A percentile compares a stretch with the other conserved stretches of the same genome.
These are phyloP conservation scores for Parelbella ahira DNA, from an alignment of 2,888 invertebrate genomes.

Conservation along the genomic window DNA sequence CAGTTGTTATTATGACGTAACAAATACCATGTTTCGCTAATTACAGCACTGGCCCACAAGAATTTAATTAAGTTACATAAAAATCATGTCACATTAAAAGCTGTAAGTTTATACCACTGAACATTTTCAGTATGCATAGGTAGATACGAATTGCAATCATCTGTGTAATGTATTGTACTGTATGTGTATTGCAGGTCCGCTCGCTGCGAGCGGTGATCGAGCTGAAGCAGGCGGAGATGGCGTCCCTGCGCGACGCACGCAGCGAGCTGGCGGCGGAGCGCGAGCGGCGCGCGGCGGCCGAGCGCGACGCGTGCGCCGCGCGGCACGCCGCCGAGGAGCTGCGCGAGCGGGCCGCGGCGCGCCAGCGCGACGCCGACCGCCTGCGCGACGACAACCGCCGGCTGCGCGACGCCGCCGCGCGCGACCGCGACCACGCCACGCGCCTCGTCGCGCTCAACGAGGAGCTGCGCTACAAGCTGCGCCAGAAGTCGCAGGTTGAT, in stretches of 20 bases:
- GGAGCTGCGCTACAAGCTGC: conserved; percentile 92
- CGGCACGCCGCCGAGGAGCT: conserved; percentile 93
- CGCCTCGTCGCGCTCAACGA: conserved; percentile 91
- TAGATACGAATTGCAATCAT: too few relatives aligned
- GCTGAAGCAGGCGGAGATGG: conserved; percentile 91
- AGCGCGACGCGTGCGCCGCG: conserved; percentile 87
- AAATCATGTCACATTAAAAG: too few relatives aligned
- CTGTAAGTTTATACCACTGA: too few relatives aligned
- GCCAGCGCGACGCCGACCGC: conserved; percentile 85
- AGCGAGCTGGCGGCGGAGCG: conserved; percentile 86
- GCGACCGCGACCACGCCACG: conserved; percentile 89
- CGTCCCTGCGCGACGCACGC: conserved; percentile 86
- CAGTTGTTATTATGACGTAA: too few relatives aligned
- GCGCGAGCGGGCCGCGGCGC: conserved; percentile 86
- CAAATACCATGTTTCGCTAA: too few relatives aligned
- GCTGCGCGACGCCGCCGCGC: conserved; percentile 85
- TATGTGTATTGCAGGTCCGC: conserved; percentile 49
- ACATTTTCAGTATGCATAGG: too few relatives aligned
- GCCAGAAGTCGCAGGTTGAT: conserved; percentile 91
- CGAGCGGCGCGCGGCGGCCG: conserved; percentile 85
- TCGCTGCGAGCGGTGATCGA: conserved; percentile 94
- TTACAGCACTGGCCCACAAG: too few relatives aligned
- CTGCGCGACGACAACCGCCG: conserved; percentile 83
- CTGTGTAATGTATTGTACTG: too few relatives aligned
- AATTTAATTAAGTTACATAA: too few relatives aligned